phyloP scores from a whole-genome alignment of 2,797 vertebrate genomes.

The Liparis tanakae region DNA sequence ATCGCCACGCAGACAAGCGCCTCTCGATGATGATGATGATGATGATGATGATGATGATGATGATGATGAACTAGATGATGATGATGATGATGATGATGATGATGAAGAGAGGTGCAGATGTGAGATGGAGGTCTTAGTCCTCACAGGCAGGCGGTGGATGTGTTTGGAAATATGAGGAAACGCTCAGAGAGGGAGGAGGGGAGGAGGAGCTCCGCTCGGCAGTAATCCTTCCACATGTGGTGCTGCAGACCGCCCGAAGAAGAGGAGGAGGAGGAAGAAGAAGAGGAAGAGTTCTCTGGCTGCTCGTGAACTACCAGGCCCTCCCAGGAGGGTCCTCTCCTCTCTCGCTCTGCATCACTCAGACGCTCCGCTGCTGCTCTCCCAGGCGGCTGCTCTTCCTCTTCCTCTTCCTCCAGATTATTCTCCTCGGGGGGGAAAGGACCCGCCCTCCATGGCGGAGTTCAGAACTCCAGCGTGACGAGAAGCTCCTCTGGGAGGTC shows the following conservation, averaged over 20 bases:
- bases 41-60: not conserved
- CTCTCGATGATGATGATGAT: conserved; percentile 5
- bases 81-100: no score
- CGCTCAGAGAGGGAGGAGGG: conserved; percentile 15
- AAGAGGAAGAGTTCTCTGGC: conserved; percentile 51
- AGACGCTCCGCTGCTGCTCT: conserved; percentile 54
- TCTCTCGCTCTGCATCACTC: conserved; percentile 61
- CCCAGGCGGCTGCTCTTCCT: conserved; percentile 72
- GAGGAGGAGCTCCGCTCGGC: conserved; percentile 43
- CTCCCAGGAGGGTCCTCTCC: conserved; percentile 74
- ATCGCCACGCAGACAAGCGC: conserved; percentile 44
- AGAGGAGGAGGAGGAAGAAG: conserved; percentile 39
- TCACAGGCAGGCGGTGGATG: conserved; percentile 40
- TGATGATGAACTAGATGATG: no score
- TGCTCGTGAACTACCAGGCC: conserved; percentile 69
- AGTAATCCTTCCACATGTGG: conserved; percentile 62
- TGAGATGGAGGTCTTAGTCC: conserved; percentile 51
- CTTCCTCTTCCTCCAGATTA: conserved; percentile 72
- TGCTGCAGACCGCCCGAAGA: conserved; percentile 46
- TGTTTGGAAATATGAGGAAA: conserved; percentile 34
- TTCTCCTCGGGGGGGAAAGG: conserved; percentile 73
- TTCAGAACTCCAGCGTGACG: conserved; percentile 73
- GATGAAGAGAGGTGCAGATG: conserved; percentile 37
- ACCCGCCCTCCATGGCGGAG: conserved; percentile 73
- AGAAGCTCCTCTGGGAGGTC: no score